Evolutionary conservation across 2,888 invertebrate species (phyloP).

Genomic region (Chrysolina oricalcia): DNA sequence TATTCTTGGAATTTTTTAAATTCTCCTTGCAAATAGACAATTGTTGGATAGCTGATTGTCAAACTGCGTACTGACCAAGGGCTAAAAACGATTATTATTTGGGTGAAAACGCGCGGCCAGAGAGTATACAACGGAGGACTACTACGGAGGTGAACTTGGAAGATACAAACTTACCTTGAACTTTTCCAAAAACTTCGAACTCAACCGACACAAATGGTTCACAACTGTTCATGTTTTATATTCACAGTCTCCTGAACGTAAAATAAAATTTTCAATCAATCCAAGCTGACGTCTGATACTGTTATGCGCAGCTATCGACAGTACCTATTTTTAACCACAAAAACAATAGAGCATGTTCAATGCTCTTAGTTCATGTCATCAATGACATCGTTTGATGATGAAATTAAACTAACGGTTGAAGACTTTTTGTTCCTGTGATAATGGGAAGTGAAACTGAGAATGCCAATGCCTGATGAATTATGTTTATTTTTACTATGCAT

Average conservation of each 20-base stretch:
- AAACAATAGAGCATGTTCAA: constrained; percentile 35
- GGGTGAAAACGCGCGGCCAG: not conserved
- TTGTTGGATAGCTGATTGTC: too few species aligned
- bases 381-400: not conserved
- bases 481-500: too few species aligned
- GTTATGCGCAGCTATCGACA: constrained; percentile 29
- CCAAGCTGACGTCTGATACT: constrained; percentile 35
- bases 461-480: too few species aligned
- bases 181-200: constrained; percentile 92
- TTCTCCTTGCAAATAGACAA: too few species aligned
- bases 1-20: too few species aligned
- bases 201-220: constrained; percentile 85
- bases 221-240: constrained; percentile 59
- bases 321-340: constrained; percentile 48
- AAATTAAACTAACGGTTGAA: constrained; percentile 5
- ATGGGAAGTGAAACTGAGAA: too few species aligned
- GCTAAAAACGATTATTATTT: not conserved
- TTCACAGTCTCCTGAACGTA: not conserved
- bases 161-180: constrained; percentile 81
- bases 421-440: not conserved
- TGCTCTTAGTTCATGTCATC: constrained; percentile 15
- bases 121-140: not conserved
- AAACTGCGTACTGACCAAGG: not conserved
- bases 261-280: constrained; percentile 43
- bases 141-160: not conserved